Conservation (phyloP, 2,113 vertebrate genomes). For the Dasyprocta punctata region DNA sequence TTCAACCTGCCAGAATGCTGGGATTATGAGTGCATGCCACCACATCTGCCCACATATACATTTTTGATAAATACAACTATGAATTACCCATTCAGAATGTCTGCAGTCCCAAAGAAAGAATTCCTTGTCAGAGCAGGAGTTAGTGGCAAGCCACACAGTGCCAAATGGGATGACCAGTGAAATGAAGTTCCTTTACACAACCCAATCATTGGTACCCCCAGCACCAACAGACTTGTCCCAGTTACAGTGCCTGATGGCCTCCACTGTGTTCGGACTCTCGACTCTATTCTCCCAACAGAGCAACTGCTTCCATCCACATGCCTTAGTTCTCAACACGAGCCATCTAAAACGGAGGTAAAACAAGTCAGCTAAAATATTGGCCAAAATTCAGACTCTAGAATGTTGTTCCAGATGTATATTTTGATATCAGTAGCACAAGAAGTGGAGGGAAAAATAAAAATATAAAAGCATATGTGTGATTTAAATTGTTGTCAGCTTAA, state of each 20-base stretch:
- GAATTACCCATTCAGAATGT: not conserved
- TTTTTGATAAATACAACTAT: not conserved
- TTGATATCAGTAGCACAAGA: not conserved
- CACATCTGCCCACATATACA: not conserved
- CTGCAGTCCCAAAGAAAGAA: not conserved
- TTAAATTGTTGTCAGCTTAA: not conserved
- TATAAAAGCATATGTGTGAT: not conserved
- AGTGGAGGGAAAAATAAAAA: not conserved
- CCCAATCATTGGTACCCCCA: not conserved
- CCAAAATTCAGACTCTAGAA: not conserved
- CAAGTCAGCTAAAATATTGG: not conserved
- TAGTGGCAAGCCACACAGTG: not conserved
- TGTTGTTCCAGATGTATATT: not conserved
- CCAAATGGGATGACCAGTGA: not conserved
- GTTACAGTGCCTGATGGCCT: not conserved
- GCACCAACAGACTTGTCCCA: not conserved
- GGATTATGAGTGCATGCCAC: not conserved
- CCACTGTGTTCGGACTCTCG: not conserved
- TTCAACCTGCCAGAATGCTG: not conserved
- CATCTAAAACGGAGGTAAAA: not conserved
- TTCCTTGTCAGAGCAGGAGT: not conserved
- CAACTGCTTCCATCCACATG: not conserved
- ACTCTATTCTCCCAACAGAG: not conserved
- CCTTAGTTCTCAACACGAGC: not conserved
- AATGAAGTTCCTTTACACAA: not conserved